Conservation (phyloP, 2,797 vertebrate genomes). For the Oreochromis mossambicus region DNA sequence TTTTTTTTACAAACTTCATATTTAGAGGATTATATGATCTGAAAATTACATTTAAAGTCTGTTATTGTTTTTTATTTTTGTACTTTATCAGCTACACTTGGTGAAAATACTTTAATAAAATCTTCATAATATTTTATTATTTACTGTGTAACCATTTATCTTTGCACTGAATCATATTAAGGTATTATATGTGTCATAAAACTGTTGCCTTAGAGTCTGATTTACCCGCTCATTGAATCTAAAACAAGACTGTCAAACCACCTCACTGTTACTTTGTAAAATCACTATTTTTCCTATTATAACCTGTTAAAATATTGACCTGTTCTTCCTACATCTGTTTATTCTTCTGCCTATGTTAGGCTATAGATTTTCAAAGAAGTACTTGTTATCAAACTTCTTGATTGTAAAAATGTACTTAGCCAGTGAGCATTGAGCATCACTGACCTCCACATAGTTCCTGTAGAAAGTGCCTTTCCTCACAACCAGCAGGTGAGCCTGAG, state of each 20-base stretch:
- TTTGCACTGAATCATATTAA: neutral
- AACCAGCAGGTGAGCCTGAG: conserved; percentile 89
- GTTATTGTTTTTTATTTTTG: neutral
- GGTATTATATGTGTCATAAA: neutral
- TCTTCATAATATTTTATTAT: rapidly evolving
- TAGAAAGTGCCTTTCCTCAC: conserved; percentile 84
- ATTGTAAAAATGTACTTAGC: neutral
- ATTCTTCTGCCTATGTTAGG: neutral
- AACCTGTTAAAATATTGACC: neutral
- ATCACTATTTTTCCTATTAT: neutral
- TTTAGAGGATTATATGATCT: neutral
- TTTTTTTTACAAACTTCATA: neutral
- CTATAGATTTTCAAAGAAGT: neutral
- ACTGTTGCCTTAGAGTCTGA: neutral
- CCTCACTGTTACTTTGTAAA: neutral
- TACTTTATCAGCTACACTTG: neutral
- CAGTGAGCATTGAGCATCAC: neutral
- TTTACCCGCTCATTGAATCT: neutral
- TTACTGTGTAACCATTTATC: neutral
- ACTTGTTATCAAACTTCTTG: neutral
- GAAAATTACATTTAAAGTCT: neutral
- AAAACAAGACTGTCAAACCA: neutral
- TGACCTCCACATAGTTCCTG: conserved; percentile 86
- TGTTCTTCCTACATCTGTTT: neutral
- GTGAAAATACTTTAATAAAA: neutral